Conservation (phyloP, 2,888 invertebrate species). For the Ormyrus thymus region DNA sequence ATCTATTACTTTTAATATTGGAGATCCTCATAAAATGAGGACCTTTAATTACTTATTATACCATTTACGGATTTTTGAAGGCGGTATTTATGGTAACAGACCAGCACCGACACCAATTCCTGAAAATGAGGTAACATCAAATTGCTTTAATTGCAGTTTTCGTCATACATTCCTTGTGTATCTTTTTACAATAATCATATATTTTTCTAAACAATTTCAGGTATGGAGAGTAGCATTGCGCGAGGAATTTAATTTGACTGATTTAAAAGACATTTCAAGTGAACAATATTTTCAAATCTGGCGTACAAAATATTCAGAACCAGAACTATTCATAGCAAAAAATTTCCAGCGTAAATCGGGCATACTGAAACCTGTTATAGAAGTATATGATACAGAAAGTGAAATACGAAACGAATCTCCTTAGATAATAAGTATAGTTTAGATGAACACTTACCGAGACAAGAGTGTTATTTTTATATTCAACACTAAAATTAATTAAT, state of each 20-base stretch:
- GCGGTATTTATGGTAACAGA: constrained; percentile 74
- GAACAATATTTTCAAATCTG: constrained; percentile 76
- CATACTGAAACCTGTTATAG: background rate
- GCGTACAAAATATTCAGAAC: constrained; percentile 70
- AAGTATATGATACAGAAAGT: constrained; percentile 1
- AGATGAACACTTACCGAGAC: constrained; percentile 6
- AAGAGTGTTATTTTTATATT: constrained; percentile 38
- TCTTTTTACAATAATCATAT: background rate
- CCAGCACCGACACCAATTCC: constrained; percentile 70
- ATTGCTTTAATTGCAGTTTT: background rate
- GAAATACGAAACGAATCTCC: background rate
- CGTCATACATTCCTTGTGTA: background rate
- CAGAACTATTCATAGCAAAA: constrained; percentile 62
- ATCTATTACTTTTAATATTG: constrained; percentile 76
- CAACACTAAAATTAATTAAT: too few relatives aligned
- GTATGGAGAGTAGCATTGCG: constrained; percentile 76
- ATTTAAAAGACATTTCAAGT: constrained; percentile 72
- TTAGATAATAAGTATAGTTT: constrained; percentile 1
- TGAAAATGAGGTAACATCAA: constrained; percentile 72
- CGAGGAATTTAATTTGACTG: constrained; percentile 71
- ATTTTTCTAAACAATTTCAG: constrained; percentile 63
- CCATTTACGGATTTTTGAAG: constrained; percentile 74
- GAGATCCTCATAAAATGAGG: constrained; percentile 77
- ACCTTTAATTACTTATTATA: constrained; percentile 78
- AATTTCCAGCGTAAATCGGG: constrained; percentile 29